Evolutionary conservation across 2,888 invertebrate species (phyloP).

Genomic region (Crematogaster levior): DNA sequence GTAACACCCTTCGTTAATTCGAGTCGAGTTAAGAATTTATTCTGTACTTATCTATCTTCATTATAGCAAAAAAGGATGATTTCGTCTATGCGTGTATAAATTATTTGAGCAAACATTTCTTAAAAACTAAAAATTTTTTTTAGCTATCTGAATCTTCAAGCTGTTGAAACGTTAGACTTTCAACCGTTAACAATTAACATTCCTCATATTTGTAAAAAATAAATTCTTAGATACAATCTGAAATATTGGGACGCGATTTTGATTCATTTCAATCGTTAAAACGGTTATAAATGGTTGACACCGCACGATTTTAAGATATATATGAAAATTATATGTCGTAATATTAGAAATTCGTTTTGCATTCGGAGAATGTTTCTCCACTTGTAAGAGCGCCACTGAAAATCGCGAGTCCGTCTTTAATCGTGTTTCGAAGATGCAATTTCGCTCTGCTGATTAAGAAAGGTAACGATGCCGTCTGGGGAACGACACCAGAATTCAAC

Average conservation of each 20-base stretch:
- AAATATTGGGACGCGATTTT: too few relatives aligned
- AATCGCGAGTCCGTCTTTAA: neutral
- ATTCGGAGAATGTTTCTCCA: neutral
- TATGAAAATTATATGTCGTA: neutral
- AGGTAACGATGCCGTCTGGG: too few relatives aligned
- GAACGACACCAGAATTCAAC: neutral
- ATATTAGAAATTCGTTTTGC: slow-evolving; percentile 1
- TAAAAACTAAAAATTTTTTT: too few relatives aligned
- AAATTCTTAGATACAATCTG: neutral
- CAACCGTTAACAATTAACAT: neutral
- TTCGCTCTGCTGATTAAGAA: neutral
- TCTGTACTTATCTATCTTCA: neutral
- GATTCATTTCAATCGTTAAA: too few relatives aligned
- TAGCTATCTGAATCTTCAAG: neutral
- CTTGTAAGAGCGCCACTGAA: neutral
- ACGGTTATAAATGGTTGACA: too few relatives aligned
- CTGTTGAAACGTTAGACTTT: neutral
- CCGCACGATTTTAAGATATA: neutral
- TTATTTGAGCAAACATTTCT: neutral
- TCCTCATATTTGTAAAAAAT: neutral
- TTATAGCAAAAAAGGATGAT: neutral
- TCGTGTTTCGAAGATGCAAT: neutral
- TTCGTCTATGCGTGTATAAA: neutral
- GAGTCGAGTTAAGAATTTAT: neutral
- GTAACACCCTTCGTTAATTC: neutral